Conservation (phyloP, 2,888 invertebrate genomes). For the Phortica magna region DNA sequence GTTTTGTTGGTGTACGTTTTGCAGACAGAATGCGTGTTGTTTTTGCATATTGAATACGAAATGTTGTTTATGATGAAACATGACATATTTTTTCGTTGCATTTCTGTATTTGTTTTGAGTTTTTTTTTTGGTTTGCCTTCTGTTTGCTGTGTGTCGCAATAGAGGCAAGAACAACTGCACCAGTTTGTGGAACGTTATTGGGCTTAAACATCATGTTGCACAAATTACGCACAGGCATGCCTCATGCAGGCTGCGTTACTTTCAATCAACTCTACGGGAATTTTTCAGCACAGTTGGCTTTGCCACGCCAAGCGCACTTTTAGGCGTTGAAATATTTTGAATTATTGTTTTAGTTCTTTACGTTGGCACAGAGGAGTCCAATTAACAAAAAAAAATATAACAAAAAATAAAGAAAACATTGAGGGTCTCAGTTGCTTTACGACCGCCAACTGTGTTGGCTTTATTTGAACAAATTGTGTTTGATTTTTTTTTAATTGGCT, state of each 20-base stretch:
- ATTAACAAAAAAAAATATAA: too few species aligned
- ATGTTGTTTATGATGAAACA: constrained; percentile 24
- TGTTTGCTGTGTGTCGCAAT: background rate
- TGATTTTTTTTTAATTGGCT: background rate
- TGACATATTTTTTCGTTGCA: constrained; percentile 11
- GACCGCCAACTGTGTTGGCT: background rate
- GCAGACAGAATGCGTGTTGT: background rate
- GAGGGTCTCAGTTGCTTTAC: too few species aligned
- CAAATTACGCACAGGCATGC: background rate
- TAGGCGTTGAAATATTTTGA: constrained; percentile 12
- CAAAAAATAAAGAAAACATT: too few species aligned
- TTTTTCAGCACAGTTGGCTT: background rate
- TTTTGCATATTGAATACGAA: constrained; percentile 23
- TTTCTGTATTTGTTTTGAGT: background rate
- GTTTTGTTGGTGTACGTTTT: background rate
- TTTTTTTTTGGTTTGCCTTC: background rate
- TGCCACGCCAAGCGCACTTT: background rate
- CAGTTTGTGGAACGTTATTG: background rate
- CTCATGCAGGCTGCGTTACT: constrained; percentile 13
- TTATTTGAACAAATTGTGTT: background rate
- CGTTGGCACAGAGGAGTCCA: background rate
- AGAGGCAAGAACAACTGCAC: background rate
- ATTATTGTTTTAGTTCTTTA: constrained; percentile 4
- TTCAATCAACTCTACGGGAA: background rate
- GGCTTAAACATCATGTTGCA: background rate